Evolutionary conservation across 2,888 invertebrate genomes (phyloP).

Genomic region (Heterodera filipjevi): DNA sequence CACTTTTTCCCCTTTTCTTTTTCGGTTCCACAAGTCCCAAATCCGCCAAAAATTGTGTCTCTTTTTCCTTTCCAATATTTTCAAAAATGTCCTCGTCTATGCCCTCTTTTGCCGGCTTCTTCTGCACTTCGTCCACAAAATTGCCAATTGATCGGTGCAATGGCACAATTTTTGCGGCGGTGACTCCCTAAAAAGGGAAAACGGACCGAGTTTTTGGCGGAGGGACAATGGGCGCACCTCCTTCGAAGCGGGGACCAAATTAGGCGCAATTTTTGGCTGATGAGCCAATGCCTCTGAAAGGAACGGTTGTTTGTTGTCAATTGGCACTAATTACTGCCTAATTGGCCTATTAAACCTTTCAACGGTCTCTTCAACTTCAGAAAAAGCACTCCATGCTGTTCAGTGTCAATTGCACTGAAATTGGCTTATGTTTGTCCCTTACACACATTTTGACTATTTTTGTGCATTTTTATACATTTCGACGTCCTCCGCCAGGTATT

Average conservation of each 20-base stretch:
- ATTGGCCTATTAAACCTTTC: slow-evolving; percentile 1
- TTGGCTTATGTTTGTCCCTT: too few relatives aligned
- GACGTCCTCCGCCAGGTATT: neutral
- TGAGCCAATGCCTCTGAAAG: neutral
- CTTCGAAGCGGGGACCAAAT: neutral
- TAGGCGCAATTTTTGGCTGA: neutral
- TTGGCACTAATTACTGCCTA: too few relatives aligned
- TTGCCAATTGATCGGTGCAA: neutral
- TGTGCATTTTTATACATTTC: neutral
- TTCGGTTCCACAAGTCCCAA: neutral
- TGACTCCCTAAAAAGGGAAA: neutral
- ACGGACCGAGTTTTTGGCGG: neutral
- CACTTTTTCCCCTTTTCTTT: neutral
- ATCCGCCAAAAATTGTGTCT: neutral
- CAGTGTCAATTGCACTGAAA: slow-evolving; percentile 4
- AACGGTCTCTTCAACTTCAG: neutral
- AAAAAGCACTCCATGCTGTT: slow-evolving; percentile 5
- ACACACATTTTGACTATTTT: too few relatives aligned
- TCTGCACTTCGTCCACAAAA: neutral
- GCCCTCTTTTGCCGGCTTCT: neutral
- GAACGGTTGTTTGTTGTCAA: neutral
- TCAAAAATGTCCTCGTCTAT: neutral
- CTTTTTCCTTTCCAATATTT: neutral
- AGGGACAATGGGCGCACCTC: neutral
- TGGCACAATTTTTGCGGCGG: neutral